Conservation (phyloP, 2,888 invertebrate genomes). For the Oxycera nigricornis region DNA sequence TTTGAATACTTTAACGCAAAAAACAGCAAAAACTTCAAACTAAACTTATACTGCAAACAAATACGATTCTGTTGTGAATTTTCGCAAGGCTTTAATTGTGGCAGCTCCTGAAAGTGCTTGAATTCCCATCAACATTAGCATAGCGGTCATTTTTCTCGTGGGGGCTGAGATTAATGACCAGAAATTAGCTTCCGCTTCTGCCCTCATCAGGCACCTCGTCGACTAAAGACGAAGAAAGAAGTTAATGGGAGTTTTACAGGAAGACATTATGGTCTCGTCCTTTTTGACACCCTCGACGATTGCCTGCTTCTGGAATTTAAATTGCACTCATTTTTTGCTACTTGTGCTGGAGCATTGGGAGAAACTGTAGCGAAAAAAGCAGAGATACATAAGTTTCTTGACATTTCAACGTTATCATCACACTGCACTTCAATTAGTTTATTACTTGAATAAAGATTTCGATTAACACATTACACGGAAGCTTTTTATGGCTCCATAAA, state of each 20-base stretch:
- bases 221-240: background rate
- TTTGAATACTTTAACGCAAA: background rate
- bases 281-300: background rate
- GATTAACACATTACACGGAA: slow-evolving; percentile 40
- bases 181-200: slow-evolving; percentile 14
- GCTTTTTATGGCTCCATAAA: slow-evolving; percentile 24
- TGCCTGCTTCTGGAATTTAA: background rate
- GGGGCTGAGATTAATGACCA: slow-evolving; percentile 12
- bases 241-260: background rate
- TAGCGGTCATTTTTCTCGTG: background rate
- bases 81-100: no score
- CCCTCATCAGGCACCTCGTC: background rate
- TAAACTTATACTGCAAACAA: no score
- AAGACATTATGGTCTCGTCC: background rate
- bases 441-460: slow-evolving; percentile 32
- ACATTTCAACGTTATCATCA: background rate
- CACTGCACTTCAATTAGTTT: slow-evolving; percentile 33
- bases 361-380: background rate
- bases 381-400: background rate
- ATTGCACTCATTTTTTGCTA: slow-evolving; percentile 12
- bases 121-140: background rate
- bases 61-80: no score
- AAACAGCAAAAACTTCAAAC: background rate
- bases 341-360: background rate
- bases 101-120: background rate